Conservation (phyloP, 1,140 invertebrate genomes). For the Caenorhabditis latens region DNA sequence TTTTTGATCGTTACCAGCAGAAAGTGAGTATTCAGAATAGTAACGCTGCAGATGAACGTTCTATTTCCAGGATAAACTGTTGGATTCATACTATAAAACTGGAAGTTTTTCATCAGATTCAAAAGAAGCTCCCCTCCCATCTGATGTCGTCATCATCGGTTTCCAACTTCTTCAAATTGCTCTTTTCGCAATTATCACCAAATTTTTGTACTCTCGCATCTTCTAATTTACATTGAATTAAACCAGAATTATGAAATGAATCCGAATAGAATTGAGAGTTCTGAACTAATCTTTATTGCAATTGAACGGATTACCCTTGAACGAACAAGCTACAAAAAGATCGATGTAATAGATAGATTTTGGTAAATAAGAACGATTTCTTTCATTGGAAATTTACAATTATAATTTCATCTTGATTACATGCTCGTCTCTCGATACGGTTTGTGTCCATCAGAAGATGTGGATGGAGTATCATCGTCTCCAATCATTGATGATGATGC, state of each 20-base stretch:
- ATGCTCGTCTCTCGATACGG: constrained; percentile 54
- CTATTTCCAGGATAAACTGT: constrained; percentile 20
- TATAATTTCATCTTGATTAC: background rate
- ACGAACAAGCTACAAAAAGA: constrained; percentile 49
- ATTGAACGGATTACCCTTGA: constrained; percentile 51
- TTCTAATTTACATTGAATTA: background rate
- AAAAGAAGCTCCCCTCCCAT: constrained; percentile 36
- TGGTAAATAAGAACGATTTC: background rate
- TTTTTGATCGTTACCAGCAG: constrained; percentile 42
- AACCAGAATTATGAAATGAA: background rate
- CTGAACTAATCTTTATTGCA: constrained; percentile 47
- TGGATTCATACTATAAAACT: constrained; percentile 39
- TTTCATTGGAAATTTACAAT: background rate
- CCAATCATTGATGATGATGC: constrained; percentile 29
- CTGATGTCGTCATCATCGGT: background rate
- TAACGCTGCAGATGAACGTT: too few relatives aligned
- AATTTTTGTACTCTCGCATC: background rate
- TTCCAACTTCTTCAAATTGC: constrained; percentile 3
- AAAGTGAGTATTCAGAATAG: background rate
- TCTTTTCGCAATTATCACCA: background rate
- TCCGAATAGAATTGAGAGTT: background rate
- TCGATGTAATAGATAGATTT: constrained; percentile 5
- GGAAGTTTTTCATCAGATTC: constrained; percentile 24
- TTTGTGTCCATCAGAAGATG: constrained; percentile 48
- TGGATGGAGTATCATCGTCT: constrained; percentile 45